These are phyloP conservation scores for Poecilia velifera DNA, from an alignment of 2,797 vertebrate species.

Conservation along the genomic window DNA sequence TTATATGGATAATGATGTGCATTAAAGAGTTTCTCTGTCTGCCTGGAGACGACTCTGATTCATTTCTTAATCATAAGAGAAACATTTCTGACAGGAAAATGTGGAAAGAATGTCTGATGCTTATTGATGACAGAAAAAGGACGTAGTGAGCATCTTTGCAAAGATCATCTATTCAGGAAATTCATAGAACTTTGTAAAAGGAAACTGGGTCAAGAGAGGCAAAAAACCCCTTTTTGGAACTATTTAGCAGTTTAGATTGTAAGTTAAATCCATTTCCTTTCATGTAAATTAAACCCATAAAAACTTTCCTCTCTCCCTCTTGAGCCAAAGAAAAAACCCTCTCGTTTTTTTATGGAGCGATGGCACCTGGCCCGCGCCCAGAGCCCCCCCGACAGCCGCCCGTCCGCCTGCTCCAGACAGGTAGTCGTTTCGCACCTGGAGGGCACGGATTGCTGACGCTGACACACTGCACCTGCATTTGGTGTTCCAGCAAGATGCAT, in stretches of 20 bases:
- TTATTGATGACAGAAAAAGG: neutral
- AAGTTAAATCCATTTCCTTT: neutral
- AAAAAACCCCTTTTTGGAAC: neutral
- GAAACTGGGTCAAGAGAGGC: neutral
- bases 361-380: slow-evolving; percentile 86
- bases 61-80: too few species aligned
- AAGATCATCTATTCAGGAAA: neutral
- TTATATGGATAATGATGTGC: neutral
- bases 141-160: neutral
- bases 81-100: neutral
- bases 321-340: slow-evolving; percentile 87
- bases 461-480: slow-evolving; percentile 35
- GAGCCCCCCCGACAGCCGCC: slow-evolving; percentile 80
- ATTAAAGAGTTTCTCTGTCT: neutral
- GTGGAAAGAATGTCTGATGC: neutral
- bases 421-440: slow-evolving; percentile 76
- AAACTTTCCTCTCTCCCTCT: slow-evolving; percentile 30
- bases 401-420: slow-evolving; percentile 87
- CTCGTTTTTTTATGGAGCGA: slow-evolving; percentile 88
- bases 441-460: slow-evolving; percentile 39
- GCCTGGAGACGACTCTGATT: neutral
- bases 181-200: neutral
- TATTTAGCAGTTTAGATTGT: neutral
- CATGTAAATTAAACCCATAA: neutral
- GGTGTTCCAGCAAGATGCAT: neutral